These are phyloP conservation scores for Pionites leucogaster DNA, from an alignment of 2,113 vertebrate species.

Conservation along the genomic window DNA sequence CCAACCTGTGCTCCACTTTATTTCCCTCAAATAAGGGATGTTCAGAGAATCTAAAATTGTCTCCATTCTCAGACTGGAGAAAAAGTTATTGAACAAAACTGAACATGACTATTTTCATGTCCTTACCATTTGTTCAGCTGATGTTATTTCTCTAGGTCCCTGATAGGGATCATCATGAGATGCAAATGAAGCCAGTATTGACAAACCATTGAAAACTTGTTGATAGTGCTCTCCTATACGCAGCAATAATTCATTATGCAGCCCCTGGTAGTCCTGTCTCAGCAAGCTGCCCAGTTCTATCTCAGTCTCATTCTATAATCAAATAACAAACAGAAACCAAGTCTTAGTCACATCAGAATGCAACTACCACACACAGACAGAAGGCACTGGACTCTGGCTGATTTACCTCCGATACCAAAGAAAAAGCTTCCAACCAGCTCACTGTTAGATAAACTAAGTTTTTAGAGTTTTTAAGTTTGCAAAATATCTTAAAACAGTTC, in stretches of 20 bases:
- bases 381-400: neutral
- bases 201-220: conserved; percentile 96
- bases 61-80: neutral
- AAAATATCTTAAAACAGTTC: neutral
- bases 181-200: conserved; percentile 93
- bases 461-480: neutral
- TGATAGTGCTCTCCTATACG: conserved; percentile 96
- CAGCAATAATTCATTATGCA: conserved; percentile 94
- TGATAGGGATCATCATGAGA: conserved; percentile 92
- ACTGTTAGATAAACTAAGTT: neutral
- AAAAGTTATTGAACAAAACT: neutral
- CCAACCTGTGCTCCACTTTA: neutral
- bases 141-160: conserved; percentile 88
- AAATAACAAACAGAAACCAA: neutral
- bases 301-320: conserved; percentile 91
- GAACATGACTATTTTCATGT: neutral
- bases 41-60: neutral
- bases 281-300: conserved; percentile 94
- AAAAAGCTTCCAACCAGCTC: neutral
- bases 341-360: neutral
- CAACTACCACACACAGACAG: neutral
- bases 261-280: conserved; percentile 95
- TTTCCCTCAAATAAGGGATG: neutral
- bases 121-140: conserved; percentile 89
- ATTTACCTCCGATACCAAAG: neutral